phyloP scores from a whole-genome alignment of 2,113 vertebrate species.

The Pteronura brasiliensis region DNA sequence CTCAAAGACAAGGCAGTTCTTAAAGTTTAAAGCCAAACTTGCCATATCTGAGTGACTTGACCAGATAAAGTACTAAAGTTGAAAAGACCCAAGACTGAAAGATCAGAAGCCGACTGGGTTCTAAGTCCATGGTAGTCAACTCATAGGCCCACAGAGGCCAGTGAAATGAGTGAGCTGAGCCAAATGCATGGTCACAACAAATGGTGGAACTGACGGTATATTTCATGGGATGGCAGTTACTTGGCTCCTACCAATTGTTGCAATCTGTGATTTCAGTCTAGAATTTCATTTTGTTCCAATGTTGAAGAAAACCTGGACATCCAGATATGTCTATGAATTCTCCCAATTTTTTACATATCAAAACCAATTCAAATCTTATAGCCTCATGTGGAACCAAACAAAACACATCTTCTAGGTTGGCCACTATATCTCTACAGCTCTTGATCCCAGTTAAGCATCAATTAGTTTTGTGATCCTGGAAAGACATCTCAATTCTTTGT shows the following conservation, averaged over 20 bases:
- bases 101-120: background rate
- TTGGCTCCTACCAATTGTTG: background rate
- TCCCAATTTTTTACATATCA: background rate
- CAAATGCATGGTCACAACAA: background rate
- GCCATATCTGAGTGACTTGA: background rate
- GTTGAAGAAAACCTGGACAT: constrained; percentile 4
- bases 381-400: background rate
- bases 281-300: background rate
- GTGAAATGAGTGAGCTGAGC: background rate
- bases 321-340: background rate
- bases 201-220: background rate
- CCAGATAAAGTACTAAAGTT: background rate
- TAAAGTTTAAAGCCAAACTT: background rate
- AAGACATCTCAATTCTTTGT: background rate
- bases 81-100: background rate
- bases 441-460: background rate
- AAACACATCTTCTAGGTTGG: background rate
- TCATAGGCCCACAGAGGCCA: background rate
- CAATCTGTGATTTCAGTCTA: background rate
- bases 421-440: background rate
- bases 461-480: background rate
- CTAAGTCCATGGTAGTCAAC: background rate
- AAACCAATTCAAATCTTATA: background rate
- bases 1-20: constrained; percentile 18
- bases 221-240: background rate